Evolutionary conservation across 2,797 vertebrate species (phyloP).

Genomic region (Takifugu rubripes): DNA sequence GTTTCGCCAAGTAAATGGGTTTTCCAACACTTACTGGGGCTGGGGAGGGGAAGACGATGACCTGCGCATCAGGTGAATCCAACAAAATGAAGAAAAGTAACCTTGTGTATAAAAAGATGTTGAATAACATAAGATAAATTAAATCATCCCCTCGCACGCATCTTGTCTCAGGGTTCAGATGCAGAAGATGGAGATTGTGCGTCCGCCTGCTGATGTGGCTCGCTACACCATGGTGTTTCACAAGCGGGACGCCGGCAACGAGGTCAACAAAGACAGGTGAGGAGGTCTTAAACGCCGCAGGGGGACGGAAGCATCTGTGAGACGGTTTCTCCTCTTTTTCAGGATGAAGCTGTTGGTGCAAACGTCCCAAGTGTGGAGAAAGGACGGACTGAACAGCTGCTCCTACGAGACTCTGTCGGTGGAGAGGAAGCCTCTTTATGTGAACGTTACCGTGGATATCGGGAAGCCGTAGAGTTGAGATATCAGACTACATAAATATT

Average conservation of each 20-base stretch:
- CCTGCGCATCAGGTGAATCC: constrained; percentile 86
- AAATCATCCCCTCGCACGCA: background rate
- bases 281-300: constrained; percentile 15
- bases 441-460: constrained; percentile 91
- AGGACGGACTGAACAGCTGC: constrained; percentile 90
- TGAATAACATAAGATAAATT: background rate
- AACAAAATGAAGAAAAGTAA: background rate
- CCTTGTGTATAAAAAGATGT: background rate
- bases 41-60: constrained; percentile 98
- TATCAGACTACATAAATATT: background rate
- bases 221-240: constrained; percentile 98
- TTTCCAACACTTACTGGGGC: constrained; percentile 97
- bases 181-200: constrained; percentile 85
- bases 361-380: constrained; percentile 81
- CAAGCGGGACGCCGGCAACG: constrained; percentile 88
- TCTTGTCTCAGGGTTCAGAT: constrained; percentile 80
- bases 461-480: constrained; percentile 62
- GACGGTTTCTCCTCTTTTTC: background rate
- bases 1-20: constrained; percentile 90
- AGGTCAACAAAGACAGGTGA: constrained; percentile 86
- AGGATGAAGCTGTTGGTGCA: constrained; percentile 87
- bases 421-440: constrained; percentile 79
- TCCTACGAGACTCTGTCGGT: constrained; percentile 82
- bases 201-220: constrained; percentile 81
- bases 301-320: background rate